Base-by-base conservation (phyloP, 2,797 vertebrate genomes). In the Karalla daura region DNA sequence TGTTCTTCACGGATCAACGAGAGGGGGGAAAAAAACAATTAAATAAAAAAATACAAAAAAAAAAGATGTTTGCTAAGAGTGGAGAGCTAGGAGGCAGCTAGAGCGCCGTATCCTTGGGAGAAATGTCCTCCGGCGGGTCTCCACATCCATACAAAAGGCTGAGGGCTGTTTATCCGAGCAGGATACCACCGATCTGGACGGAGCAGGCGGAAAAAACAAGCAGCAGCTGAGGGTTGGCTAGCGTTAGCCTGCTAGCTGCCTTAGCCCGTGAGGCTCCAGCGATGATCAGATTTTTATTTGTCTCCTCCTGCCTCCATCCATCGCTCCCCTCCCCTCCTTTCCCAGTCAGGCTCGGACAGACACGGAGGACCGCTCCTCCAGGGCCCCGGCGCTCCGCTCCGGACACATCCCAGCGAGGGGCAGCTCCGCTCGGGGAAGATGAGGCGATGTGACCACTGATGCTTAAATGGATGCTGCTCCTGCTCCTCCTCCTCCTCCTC, bases 391-490 rank as follows among this genome's bases (percentile, higher is more conserved):
- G 50, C 2, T 41, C 25, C 60, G 50, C 63, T 50, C 61, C 71
- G 51, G 41, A 50, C 52, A 17, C 87, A 82, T 86, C 74, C 81
- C 78, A 25, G 39, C 1, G 63, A 76, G 36, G 52, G 59, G 59
- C 55, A 33, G 63, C n/a, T 50, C 36, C 28, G 41, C 65, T 56
- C 23, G 56, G 6, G 32, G 53, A 40, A 60, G 79, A 80, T 69
- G 76, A 25, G 70, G 24, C n/a, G 59, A 15, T 53, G 18, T 10
- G 60, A 61, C 32, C 74, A 15, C 43, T 47, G 81, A 74, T 77
- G 86, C 74, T 81, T 54, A 64, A 85, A 85, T 87, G 89, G 85
- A 89, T 83, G 89, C 71, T 78, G n/a, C n/a, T n/a, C n/a, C n/a
- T n/a, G n/a, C n/a, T n/a, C n/a, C n/a, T n/a, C n/a, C n/a, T n/a